Conservation (phyloP, 2,113 vertebrate genomes). For the Anguilla rostrata region DNA sequence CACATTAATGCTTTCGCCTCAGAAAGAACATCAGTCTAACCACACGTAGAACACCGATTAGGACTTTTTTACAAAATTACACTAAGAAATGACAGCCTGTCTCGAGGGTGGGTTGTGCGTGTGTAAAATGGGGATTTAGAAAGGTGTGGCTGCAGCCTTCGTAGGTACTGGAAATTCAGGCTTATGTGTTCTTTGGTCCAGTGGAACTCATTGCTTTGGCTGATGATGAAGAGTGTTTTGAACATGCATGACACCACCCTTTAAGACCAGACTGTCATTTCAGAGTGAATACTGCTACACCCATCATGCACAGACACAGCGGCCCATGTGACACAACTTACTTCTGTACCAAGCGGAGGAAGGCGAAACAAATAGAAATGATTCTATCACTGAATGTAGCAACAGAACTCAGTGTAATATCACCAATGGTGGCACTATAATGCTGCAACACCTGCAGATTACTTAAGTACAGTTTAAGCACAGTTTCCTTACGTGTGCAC, state of each 20-base stretch:
- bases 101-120: background rate
- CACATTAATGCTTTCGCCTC: background rate
- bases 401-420: background rate
- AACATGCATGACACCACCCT: background rate
- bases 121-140: background rate
- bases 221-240: background rate
- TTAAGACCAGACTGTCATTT: background rate
- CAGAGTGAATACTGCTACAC: background rate
- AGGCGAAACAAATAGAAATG: background rate
- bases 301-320: background rate
- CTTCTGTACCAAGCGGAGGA: background rate
- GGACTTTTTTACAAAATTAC: background rate
- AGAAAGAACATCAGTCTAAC: background rate
- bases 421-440: background rate
- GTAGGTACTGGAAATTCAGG: conserved; percentile 5
- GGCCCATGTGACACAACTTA: background rate
- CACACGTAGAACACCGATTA: background rate
- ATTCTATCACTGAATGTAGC: background rate
- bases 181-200: conserved; percentile 20
- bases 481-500: background rate
- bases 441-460: background rate
- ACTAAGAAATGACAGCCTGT: background rate
- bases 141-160: background rate
- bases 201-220: conserved; percentile 24
- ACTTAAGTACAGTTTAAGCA: background rate